These are phyloP conservation scores for Pseudoips prasinana DNA, from an alignment of 2,888 invertebrate genomes.

Conservation along the genomic window DNA sequence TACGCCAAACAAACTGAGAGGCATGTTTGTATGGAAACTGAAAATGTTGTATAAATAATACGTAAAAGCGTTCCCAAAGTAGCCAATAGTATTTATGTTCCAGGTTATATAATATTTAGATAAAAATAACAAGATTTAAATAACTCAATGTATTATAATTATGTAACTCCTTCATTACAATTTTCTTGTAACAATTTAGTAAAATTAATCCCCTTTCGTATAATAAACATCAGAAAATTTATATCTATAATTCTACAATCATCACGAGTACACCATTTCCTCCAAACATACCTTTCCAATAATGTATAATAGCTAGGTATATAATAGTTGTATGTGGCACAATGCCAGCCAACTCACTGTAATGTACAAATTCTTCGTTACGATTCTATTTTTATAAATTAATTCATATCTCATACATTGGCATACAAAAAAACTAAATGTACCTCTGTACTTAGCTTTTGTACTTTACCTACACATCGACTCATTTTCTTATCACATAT, in stretches of 20 bases:
- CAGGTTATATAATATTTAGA: too few species aligned
- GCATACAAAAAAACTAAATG: slow-evolving; percentile 2
- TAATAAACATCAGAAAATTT: slow-evolving; percentile 52
- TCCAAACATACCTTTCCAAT: slow-evolving; percentile 34
- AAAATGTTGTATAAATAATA: too few species aligned
- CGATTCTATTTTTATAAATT: slow-evolving; percentile 12
- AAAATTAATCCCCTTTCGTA: slow-evolving; percentile 48
- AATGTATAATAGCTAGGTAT: slow-evolving; percentile 35
- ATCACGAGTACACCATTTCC: slow-evolving; percentile 40
- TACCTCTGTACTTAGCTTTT: slow-evolving; percentile 10
- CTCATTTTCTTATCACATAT: too few species aligned
- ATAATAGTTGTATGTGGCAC: slow-evolving; percentile 32
- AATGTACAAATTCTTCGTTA: slow-evolving; percentile 12
- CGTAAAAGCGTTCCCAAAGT: too few species aligned
- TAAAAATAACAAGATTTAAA: slow-evolving; percentile 13
- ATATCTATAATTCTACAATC: slow-evolving; percentile 44
- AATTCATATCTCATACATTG: slow-evolving; percentile 11
- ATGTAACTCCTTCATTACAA: slow-evolving; percentile 53
- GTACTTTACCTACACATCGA: slow-evolving; percentile 4
- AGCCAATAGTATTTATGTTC: too few species aligned
- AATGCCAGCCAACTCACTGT: slow-evolving; percentile 33
- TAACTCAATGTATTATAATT: slow-evolving; percentile 48
- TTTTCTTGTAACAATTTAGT: slow-evolving; percentile 49
- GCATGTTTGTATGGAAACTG: too few species aligned
- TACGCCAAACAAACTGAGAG: too few species aligned